Evolutionary conservation across 1,140 invertebrate genomes (phyloP), one percentile per base, ranked within the genome.

Genomic region (Colletes latitarsis): DNA sequence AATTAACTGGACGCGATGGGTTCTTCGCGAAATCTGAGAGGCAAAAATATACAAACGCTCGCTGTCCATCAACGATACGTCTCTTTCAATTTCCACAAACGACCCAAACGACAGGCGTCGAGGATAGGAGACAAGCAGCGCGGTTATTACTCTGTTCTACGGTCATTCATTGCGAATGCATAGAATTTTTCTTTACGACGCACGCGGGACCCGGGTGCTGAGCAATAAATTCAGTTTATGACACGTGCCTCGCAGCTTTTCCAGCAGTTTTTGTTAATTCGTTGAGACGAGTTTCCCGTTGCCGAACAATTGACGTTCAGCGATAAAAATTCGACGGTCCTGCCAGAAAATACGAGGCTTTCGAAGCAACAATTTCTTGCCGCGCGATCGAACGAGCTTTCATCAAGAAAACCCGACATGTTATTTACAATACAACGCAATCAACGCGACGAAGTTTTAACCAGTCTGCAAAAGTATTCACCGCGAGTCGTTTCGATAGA

Each of bases 151-250:
- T 77, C 67, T 52, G 55, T 75, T 68, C 58, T 63, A 19, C 62
- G 53, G 63, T 80, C 70, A 74, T 55, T 80, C 77, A 81, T 76
- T 75, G 78, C 55, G 55, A 81, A 81, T 76, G 78, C 72, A 69
- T 81, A 63, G 72, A 69, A 81, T 76, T 76, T 76, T 75, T 76
- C 55, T 76, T 76, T 81, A 76, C 49, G 72, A 63, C 57, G 63
- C 63, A 52, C 73, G 49, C 43, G 71, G 58, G 78, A 75, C 21
- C 39, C 12, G n/a, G 19, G 30, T 3, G 8, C 49, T 2, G 6
- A 43, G 12, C 53, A 53, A 81, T 81, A 75, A 81, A 81, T 75
- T 55, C 63, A 30, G 63, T 75, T 74, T 74, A 79, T 58, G 64
- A 57, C 49, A 21, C 62, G 49, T 8, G 19, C 55, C 17, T 62